phyloP scores from a whole-genome alignment of 2,888 invertebrate genomes.

The Parnassius mnemosyne region DNA sequence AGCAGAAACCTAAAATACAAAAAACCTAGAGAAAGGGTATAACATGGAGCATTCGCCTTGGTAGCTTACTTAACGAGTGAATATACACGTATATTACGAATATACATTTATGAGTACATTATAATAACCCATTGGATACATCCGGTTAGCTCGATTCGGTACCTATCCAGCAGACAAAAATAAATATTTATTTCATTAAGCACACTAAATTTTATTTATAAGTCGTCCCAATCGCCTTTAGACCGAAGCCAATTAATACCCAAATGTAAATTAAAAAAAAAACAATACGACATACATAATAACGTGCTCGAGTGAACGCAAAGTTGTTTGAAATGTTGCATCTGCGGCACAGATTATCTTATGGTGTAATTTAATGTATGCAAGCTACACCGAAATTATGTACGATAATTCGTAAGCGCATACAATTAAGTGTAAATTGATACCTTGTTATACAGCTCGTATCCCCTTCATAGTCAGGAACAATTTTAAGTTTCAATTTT shows the following conservation, averaged over 20 bases:
- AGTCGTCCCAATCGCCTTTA: not conserved
- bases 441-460: constrained; percentile 5
- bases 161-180: no score
- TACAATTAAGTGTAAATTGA: constrained; percentile 6
- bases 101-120: no score
- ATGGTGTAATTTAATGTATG: constrained; percentile 10
- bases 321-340: constrained; percentile 44
- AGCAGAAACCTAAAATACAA: no score
- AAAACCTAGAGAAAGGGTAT: no score
- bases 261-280: constrained; percentile 9
- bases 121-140: no score
- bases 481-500: not conserved
- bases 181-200: not conserved
- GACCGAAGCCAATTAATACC: not conserved
- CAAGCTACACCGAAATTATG: constrained; percentile 4
- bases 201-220: not conserved
- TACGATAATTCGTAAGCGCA: not conserved
- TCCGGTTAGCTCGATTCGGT: no score
- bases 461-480: constrained; percentile 14
- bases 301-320: constrained; percentile 31
- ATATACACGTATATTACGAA: no score
- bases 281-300: constrained; percentile 28
- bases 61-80: no score
- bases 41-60: no score
- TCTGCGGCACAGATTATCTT: constrained; percentile 34